phyloP scores from a whole-genome alignment of 1,140 invertebrate species.

The Anagrus nilaparvatae region DNA sequence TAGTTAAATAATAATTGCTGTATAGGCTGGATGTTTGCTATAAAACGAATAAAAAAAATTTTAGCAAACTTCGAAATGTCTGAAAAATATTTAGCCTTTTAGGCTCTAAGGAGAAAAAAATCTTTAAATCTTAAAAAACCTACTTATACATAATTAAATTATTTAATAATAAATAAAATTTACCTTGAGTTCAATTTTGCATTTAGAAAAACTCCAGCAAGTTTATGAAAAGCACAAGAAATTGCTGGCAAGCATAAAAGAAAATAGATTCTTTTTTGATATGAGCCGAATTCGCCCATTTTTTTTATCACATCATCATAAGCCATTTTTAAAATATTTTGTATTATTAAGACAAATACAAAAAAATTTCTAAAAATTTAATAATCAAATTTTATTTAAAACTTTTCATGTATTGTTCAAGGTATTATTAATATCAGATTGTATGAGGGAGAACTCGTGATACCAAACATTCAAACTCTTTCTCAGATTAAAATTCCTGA shows the following conservation, averaged over 20 bases:
- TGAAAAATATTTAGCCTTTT: neutral
- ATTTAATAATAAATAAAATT: too few relatives aligned
- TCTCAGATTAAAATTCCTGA: too few relatives aligned
- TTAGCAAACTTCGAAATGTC: neutral
- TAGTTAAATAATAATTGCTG: too few relatives aligned
- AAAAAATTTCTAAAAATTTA: too few relatives aligned
- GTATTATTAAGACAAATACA: too few relatives aligned
- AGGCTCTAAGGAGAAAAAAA: constrained; percentile 3
- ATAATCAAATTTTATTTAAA: too few relatives aligned
- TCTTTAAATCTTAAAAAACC: too few relatives aligned
- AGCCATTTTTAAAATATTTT: constrained; percentile 57
- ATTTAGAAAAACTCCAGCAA: constrained; percentile 62
- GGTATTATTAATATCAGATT: too few relatives aligned
- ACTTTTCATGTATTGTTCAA: too few relatives aligned
- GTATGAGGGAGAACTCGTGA: too few relatives aligned
- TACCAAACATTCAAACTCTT: too few relatives aligned
- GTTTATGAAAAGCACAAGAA: constrained; percentile 64
- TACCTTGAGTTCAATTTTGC: constrained; percentile 54
- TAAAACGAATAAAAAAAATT: neutral
- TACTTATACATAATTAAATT: too few relatives aligned
- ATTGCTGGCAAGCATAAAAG: constrained; percentile 63
- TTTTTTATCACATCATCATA: constrained; percentile 61
- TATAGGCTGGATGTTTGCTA: constrained; percentile 3
- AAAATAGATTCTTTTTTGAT: constrained; percentile 61
- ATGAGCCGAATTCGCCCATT: constrained; percentile 64